Percentiles rank a stretch among this genome's conserved stretches.
Conservation (phyloP, 2,888 invertebrate species). For the Microctonus hyperodae region DNA sequence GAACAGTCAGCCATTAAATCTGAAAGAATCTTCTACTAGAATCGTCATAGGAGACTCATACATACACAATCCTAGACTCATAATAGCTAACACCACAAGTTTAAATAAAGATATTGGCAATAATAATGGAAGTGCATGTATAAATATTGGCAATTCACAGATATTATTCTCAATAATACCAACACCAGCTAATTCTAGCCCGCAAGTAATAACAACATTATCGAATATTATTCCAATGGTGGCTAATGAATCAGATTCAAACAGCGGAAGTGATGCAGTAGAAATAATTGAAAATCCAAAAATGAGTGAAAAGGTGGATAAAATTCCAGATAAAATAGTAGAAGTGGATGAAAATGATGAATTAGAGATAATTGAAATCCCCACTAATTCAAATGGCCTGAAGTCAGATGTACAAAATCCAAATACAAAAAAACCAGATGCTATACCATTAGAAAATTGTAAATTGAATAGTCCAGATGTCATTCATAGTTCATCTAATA, state of each 20-base stretch:
- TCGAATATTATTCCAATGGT: neutral
- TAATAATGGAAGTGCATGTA: neutral
- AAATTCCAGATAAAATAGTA: neutral
- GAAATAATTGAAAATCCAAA: neutral
- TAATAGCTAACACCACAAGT: neutral
- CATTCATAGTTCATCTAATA: neutral
- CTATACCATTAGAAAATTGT: neutral
- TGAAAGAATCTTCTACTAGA: neutral
- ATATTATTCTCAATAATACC: neutral
- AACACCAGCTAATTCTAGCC: too few relatives aligned
- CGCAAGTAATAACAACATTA: neutral
- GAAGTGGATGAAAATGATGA: neutral
- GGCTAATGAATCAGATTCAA: neutral
- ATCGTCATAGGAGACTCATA: neutral
- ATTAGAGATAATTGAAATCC: neutral
- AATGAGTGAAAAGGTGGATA: neutral
- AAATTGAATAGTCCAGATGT: neutral
- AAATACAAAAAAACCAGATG: neutral
- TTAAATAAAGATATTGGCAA: neutral
- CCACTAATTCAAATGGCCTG: neutral
- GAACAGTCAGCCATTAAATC: neutral
- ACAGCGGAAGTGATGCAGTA: neutral
- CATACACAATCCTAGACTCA: neutral
- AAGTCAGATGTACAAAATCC: neutral
- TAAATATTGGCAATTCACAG: neutral